Evolutionary conservation across 2,888 invertebrate genomes (phyloP).

Genomic region (Gastracanthus pulcherrimus): DNA sequence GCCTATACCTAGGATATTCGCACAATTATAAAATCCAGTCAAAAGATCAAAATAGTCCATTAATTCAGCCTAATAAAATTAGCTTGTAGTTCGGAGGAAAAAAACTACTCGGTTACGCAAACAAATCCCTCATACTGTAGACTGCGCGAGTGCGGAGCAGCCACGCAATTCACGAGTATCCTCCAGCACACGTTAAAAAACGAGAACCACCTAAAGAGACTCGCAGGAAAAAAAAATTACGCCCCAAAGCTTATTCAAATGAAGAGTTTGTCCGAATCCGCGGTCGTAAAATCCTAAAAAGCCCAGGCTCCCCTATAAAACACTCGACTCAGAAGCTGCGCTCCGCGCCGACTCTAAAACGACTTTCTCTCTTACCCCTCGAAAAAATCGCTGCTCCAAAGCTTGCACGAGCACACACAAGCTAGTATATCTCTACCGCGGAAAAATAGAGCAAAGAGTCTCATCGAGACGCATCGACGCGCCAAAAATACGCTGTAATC

Average conservation of each 20-base stretch:
- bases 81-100: not conserved
- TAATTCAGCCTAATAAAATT: slow-evolving; percentile 11
- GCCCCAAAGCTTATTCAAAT: slow-evolving; percentile 30
- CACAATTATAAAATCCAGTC: too few relatives aligned
- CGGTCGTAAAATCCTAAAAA: slow-evolving; percentile 16
- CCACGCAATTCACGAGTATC: not conserved
- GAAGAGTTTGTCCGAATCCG: slow-evolving; percentile 18
- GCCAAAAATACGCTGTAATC: slow-evolving; percentile 30
- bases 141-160: not conserved
- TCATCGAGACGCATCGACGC: slow-evolving; percentile 61
- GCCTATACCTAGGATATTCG: too few relatives aligned
- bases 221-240: not conserved
- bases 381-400: slow-evolving; percentile 10
- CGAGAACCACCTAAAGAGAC: not conserved
- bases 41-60: not conserved
- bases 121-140: not conserved
- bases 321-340: not conserved
- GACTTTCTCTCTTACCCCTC: not conserved
- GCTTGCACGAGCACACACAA: not conserved
- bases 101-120: not conserved
- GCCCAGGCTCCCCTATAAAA: not conserved
- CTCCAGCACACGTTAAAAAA: not conserved
- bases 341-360: not conserved
- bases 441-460: too few relatives aligned
- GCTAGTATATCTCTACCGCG: not conserved